A percentile compares a stretch with the other conserved stretches of the same genome.
Conservation (phyloP, 2,113 vertebrate genomes). For the Hiodon alosoides region DNA sequence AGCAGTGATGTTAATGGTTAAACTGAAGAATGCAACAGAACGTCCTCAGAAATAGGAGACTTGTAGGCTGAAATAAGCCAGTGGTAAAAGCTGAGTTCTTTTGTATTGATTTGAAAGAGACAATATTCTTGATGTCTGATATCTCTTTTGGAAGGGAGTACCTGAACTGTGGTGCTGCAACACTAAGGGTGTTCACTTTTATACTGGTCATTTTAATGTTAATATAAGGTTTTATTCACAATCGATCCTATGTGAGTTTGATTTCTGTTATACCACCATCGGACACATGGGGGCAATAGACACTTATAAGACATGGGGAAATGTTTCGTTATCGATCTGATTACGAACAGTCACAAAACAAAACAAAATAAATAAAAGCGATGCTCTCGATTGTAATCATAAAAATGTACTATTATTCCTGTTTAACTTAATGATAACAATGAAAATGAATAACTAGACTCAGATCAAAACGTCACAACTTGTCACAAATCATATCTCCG, state of each 20-base stretch:
- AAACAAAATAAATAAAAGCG: constrained; percentile 34
- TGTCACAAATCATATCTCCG: neutral
- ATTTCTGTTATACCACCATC: constrained; percentile 27
- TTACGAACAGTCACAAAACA: constrained; percentile 41
- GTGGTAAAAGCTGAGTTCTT: too few relatives aligned
- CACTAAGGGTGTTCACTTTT: too few relatives aligned
- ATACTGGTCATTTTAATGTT: too few relatives aligned
- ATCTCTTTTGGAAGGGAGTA: too few relatives aligned
- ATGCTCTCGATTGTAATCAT: constrained; percentile 13
- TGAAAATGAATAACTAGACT: constrained; percentile 13
- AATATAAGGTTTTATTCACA: too few relatives aligned
- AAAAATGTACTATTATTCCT: neutral
- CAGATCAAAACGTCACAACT: constrained; percentile 1
- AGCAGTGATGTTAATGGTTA: too few relatives aligned
- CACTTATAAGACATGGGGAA: constrained; percentile 44
- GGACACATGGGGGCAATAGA: constrained; percentile 63
- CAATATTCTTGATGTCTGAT: too few relatives aligned
- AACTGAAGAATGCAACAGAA: too few relatives aligned
- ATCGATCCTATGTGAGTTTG: neutral
- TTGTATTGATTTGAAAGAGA: too few relatives aligned
- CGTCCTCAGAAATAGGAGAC: too few relatives aligned
- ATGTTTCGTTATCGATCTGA: constrained; percentile 27
- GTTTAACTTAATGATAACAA: neutral
- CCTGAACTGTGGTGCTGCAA: too few relatives aligned
- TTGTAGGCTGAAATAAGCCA: too few relatives aligned